These are phyloP conservation scores for Sarcoramphus papa DNA, from an alignment of 2,797 vertebrate genomes.

Conservation along the genomic window DNA sequence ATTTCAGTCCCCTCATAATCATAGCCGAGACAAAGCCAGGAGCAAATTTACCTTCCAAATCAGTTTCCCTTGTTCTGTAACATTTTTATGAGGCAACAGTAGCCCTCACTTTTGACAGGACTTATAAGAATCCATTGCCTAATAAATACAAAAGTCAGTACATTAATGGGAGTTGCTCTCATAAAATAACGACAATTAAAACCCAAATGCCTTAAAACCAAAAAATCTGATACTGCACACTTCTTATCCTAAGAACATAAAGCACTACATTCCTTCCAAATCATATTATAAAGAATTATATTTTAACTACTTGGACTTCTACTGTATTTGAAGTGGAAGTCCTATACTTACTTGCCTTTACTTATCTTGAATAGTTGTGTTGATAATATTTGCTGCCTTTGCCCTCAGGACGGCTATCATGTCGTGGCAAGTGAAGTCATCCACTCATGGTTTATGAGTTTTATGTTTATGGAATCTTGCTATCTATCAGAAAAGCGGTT, in stretches of 20 bases:
- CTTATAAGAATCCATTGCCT: neutral
- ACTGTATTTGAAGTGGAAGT: neutral
- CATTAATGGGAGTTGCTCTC: neutral
- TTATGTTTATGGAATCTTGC: neutral
- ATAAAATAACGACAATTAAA: neutral
- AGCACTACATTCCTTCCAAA: neutral
- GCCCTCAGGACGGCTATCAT: neutral
- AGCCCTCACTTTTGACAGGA: neutral
- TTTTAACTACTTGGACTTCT: neutral
- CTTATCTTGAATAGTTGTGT: neutral
- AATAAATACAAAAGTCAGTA: neutral
- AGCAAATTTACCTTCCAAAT: neutral
- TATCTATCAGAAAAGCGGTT: neutral
- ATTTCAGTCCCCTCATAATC: accelerated
- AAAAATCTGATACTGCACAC: neutral
- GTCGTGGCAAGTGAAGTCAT: neutral
- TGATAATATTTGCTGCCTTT: neutral
- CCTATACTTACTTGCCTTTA: neutral
- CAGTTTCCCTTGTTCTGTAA: neutral
- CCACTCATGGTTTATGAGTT: neutral
- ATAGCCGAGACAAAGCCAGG: neutral
- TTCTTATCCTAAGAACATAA: neutral
- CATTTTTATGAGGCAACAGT: neutral
- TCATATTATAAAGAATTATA: neutral
- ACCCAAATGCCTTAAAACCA: neutral